A percentile compares a stretch with the other conserved stretches of the same genome.
Evolutionary conservation across 2,113 vertebrate genomes (phyloP).

Genomic region (Dipodomys spectabilis): DNA sequence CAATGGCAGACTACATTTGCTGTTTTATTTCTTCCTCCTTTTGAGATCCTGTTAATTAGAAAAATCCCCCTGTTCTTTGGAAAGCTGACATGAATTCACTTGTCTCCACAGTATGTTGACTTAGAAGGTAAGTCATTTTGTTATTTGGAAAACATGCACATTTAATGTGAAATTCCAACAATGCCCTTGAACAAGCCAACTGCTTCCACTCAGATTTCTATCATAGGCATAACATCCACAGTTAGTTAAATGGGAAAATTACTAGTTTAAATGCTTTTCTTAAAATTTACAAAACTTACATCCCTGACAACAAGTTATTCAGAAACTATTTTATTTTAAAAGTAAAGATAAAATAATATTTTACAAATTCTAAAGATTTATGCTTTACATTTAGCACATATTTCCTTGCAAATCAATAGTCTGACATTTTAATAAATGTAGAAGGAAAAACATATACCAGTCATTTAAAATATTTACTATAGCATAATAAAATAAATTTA

Average conservation of each 20-base stretch:
- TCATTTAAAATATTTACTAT: slow-evolving; percentile 9
- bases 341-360: neutral
- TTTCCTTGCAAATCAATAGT: neutral
- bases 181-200: neutral
- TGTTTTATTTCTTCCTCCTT: neutral
- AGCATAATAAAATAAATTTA: neutral
- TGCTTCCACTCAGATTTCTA: neutral
- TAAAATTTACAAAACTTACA: neutral
- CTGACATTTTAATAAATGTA: neutral
- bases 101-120: neutral
- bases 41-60: slow-evolving; percentile 1
- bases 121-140: neutral
- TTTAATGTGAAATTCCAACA: neutral
- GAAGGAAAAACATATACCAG: neutral
- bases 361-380: neutral
- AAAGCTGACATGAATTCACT: slow-evolving; percentile 43
- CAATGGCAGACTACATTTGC: neutral
- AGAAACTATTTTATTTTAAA: neutral
- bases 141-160: neutral
- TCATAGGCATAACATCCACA: neutral
- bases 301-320: neutral
- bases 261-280: neutral
- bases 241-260: neutral
- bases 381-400: neutral
- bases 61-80: neutral